Evolutionary conservation across 92 coral and sea anemone genomes (phyloP).

Genomic region (Porites evermanni): DNA sequence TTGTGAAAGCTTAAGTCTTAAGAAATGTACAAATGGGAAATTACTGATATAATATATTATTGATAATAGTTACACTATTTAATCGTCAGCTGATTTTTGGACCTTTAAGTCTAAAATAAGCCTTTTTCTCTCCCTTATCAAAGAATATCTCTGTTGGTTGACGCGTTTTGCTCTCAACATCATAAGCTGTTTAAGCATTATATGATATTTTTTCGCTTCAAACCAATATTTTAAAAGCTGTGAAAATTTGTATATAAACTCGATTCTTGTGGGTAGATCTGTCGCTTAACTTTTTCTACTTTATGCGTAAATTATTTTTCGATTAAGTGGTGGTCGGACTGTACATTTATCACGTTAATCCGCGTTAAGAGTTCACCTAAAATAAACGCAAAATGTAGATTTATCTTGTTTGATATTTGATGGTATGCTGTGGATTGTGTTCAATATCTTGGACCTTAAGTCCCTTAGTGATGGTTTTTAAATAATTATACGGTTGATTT

Average conservation of each 20-base stretch:
- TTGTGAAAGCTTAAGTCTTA: too few species aligned
- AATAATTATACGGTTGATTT: neutral
- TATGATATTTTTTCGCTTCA: neutral
- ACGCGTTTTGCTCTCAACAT: neutral
- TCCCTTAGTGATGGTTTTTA: neutral
- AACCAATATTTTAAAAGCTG: slow-evolving; percentile 15
- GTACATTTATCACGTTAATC: neutral
- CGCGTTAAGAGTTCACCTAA: neutral
- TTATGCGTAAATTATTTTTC: neutral
- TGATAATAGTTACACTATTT: neutral
- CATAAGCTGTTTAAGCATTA: neutral
- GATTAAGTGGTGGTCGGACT: neutral
- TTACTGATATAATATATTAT: too few species aligned
- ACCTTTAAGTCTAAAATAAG: too few species aligned
- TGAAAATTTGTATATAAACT: slow-evolving; percentile 24
- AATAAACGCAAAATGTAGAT: neutral
- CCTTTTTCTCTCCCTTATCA: too few species aligned
- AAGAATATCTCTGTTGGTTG: neutral
- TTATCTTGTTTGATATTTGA: neutral
- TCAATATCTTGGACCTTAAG: neutral
- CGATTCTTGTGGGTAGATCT: neutral
- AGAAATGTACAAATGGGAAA: too few species aligned
- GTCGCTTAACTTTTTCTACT: too few species aligned
- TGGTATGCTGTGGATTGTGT: neutral
- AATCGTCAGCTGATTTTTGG: neutral